Percentiles rank a stretch among this genome's conserved stretches.
Evolutionary conservation across 1,140 invertebrate genomes (phyloP).

Genomic region (Thaumetopoea pityocampa): DNA sequence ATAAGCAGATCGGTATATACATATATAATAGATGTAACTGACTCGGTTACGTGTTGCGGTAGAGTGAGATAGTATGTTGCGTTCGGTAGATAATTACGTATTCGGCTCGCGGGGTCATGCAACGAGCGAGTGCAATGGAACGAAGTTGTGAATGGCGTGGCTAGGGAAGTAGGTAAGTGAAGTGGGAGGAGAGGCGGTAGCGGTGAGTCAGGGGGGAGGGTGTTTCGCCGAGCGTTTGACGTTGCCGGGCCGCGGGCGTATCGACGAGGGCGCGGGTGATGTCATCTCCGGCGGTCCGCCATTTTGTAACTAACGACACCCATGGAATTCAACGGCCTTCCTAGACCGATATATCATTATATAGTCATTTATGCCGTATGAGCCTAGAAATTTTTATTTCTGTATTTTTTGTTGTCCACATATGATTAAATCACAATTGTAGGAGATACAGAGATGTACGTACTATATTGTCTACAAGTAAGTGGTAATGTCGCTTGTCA

Average conservation of each 20-base stretch:
- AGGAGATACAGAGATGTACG: no score
- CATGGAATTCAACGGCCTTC: neutral
- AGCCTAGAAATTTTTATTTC: no score
- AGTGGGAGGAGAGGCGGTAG: constrained; percentile 5
- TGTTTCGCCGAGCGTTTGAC: constrained; percentile 8
- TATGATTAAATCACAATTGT: neutral
- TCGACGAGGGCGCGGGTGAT: constrained; percentile 37
- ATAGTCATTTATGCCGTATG: neutral
- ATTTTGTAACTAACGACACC: constrained; percentile 46
- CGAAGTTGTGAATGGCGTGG: constrained; percentile 57
- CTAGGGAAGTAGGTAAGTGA: no score
- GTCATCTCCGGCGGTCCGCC: constrained; percentile 57
- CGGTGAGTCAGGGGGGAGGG: constrained; percentile 18
- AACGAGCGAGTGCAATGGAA: constrained; percentile 43
- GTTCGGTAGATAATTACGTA: constrained; percentile 28
- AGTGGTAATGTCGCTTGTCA: constrained; percentile 70
- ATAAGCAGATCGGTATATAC: constrained; percentile 1
- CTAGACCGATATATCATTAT: no score
- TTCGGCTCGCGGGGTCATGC: constrained; percentile 41
- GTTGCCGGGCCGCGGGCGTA: constrained; percentile 22
- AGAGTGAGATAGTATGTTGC: constrained; percentile 10
- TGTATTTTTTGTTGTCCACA: no score
- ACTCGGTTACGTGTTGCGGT: neutral
- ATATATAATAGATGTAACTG: constrained; percentile 3
- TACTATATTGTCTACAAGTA: constrained; percentile 26